Evolutionary conservation across 2,797 vertebrate species (phyloP).

Genomic region (Lindbergichthys nudifrons): DNA sequence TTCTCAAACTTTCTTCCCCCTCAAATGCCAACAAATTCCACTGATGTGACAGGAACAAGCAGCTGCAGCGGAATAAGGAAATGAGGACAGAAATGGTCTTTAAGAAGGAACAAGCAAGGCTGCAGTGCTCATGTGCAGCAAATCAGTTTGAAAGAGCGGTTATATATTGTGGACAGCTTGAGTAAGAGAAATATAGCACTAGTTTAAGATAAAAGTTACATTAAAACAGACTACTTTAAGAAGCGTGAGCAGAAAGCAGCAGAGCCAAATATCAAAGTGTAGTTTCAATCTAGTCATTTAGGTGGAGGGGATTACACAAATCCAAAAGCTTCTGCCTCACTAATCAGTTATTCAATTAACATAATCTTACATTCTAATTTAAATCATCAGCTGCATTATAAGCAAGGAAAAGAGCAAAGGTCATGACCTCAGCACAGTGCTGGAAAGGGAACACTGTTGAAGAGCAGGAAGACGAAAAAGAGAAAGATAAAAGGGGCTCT

Average conservation of each 20-base stretch:
- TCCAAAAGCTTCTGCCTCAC: background rate
- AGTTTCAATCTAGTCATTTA: background rate
- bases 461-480: background rate
- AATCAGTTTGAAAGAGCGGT: slow-evolving; percentile 10
- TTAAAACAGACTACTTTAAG: background rate
- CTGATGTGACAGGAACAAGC: slow-evolving; percentile 40
- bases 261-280: background rate
- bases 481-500: no score
- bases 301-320: slow-evolving; percentile 7
- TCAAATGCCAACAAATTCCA: slow-evolving; percentile 16
- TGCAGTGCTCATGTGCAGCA: background rate
- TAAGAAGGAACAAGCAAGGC: slow-evolving; percentile 12
- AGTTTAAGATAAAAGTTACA: background rate
- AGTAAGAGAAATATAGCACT: background rate
- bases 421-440: background rate
- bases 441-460: background rate
- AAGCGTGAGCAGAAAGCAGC: background rate
- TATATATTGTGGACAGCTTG: background rate
- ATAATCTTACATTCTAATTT: slow-evolving; percentile 9
- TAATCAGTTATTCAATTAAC: background rate
- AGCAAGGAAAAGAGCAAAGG: background rate
- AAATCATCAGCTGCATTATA: background rate
- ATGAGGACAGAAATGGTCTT: slow-evolving; percentile 19
- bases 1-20: slow-evolving; percentile 32
- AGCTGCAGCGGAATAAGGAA: slow-evolving; percentile 12